Evolutionary conservation across 2,888 invertebrate genomes (phyloP), one percentile per base, ranked within the genome.

Genomic region (Agonopterix arenella): DNA sequence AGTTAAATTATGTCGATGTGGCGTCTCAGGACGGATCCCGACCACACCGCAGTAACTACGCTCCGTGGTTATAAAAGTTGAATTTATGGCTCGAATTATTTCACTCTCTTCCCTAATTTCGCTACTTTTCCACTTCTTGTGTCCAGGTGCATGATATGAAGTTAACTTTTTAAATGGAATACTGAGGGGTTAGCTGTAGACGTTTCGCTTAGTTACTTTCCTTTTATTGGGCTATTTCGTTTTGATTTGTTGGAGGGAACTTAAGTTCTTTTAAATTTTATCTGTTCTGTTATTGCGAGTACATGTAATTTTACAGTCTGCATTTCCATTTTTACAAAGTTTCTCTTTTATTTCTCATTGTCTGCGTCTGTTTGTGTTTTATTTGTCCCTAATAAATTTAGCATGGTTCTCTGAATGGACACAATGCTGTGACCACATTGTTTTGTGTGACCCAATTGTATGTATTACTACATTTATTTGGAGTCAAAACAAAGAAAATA

Each of bases 1-100:
- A 86, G 89, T 86, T 89, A 86, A 86, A 88, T 85, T 81, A 84
- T 84, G 84, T 86, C 84, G 83, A 86, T 81, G 81, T 72, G 73
- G 74, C 76, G 70, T 72, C 80, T 76, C 69, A 70, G 64, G 46
- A 41, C 47, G 52, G 47, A 47, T 58, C 51, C 58, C 54, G 57
- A 53, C 58, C 66, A 62, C 66, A 62, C 66, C 67, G 64, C 66
- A 57, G 60, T 71, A 60, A 66, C 68, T 60, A 62, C 68, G 70
- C 70, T 69, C 63, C 64, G 64, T 60, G 69, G 80, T 78, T 80
- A 84, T 85, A 84, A 85, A 88, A 86, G 75, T 84, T 83, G 80
- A 84, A 86, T 88, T 89, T 88, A 89, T 82, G 79, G 65, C 69
- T 65, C 62, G 72, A 86, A 85, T 86, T 84, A 86, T 86, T 86